phyloP scores from a whole-genome alignment of 2,797 vertebrate species.

The Harpagifer antarcticus region DNA sequence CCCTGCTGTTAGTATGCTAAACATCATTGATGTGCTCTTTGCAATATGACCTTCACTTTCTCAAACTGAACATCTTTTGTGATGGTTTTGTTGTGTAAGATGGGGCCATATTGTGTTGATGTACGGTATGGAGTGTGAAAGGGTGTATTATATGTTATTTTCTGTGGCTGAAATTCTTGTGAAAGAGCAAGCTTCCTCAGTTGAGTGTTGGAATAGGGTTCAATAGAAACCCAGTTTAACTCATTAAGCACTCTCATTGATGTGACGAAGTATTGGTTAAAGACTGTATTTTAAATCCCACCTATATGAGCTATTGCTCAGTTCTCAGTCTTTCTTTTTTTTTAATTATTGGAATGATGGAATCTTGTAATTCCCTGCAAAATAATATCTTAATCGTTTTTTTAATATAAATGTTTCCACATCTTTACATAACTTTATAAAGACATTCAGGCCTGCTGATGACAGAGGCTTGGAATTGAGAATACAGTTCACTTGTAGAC shows the following conservation, averaged over 20 bases:
- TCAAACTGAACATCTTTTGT: not conserved
- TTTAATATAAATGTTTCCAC: slow-evolving; percentile 33
- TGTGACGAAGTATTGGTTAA: slow-evolving; percentile 55
- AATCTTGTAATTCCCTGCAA: slow-evolving; percentile 46
- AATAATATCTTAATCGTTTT: slow-evolving; percentile 46
- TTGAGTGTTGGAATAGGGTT: not conserved
- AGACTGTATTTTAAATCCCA: slow-evolving; percentile 53
- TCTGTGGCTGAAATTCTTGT: not conserved
- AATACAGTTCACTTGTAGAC: slow-evolving; percentile 29
- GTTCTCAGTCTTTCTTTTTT: slow-evolving; percentile 44
- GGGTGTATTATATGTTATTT: not conserved
- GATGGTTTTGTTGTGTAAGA: not conserved
- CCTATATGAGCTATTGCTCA: slow-evolving; percentile 42
- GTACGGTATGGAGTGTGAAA: not conserved
- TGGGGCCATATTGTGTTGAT: not conserved
- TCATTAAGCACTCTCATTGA: slow-evolving; percentile 49
- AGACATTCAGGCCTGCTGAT: slow-evolving; percentile 3
- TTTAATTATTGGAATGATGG: slow-evolving; percentile 42
- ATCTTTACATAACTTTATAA: not conserved
- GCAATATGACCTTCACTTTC: slow-evolving; percentile 14
- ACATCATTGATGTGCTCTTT: slow-evolving; percentile 19
- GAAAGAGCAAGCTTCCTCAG: not conserved
- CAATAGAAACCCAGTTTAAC: slow-evolving; percentile 23
- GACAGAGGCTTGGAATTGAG: slow-evolving; percentile 11
- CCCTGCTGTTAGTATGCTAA: slow-evolving; percentile 1